These are phyloP conservation scores for Salvelinus fontinalis DNA, from an alignment of 2,113 vertebrate species.

Conservation along the genomic window DNA sequence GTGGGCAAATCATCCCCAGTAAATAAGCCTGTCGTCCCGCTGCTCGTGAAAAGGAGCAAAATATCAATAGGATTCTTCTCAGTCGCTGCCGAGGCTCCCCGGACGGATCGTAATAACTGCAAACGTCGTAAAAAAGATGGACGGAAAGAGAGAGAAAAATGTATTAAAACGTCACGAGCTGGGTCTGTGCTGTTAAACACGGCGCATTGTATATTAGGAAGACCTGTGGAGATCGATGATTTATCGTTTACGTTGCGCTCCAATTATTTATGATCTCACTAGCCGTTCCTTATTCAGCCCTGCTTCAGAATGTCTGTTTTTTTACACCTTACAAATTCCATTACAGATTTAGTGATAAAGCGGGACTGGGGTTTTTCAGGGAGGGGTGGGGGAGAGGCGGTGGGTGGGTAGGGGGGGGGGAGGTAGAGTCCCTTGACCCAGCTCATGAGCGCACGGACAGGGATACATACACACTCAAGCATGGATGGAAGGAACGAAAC, in stretches of 20 bases:
- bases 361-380: background rate
- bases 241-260: background rate
- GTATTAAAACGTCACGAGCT: background rate
- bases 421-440: too few species aligned
- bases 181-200: background rate
- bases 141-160: background rate
- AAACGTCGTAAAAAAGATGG: background rate
- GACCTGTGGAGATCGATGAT: background rate
- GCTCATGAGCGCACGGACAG: too few species aligned
- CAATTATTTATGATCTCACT: conserved; percentile 4
- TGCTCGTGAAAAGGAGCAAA: conserved; percentile 8
- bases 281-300: background rate
- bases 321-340: background rate
- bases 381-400: too few species aligned
- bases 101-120: conserved; percentile 2
- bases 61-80: conserved; percentile 2
- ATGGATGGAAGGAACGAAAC: too few species aligned
- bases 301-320: background rate
- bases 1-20: background rate
- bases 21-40: conserved; percentile 1
- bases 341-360: conserved; percentile 1
- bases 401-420: too few species aligned
- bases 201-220: background rate
- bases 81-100: background rate
- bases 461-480: too few species aligned